A percentile compares a stretch with the other conserved stretches of the same genome.
phyloP scores from a whole-genome alignment of 2,888 invertebrate genomes.

The Linyphia triangularis region DNA sequence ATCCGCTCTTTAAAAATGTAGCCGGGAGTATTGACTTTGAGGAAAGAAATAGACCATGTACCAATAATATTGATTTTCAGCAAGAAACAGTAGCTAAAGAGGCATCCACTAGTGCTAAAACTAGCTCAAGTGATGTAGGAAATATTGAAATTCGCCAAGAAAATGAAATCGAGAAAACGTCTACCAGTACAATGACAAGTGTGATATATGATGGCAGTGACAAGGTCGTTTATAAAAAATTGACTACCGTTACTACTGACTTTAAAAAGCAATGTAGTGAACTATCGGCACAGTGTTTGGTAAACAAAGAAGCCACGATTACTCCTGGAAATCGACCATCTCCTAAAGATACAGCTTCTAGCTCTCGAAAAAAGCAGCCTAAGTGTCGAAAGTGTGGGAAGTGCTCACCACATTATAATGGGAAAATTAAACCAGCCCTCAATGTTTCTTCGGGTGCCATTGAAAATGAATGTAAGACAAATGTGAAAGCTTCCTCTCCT shows the following conservation, averaged over 20 bases:
- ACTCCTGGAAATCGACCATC: not conserved
- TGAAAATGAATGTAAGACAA: not conserved
- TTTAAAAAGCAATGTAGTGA: not conserved
- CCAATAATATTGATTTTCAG: not conserved
- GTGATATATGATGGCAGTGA: slow-evolving; percentile 13
- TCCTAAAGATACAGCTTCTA: not conserved
- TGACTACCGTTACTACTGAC: slow-evolving; percentile 19
- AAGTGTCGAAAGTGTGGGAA: not conserved
- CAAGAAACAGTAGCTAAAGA: not conserved
- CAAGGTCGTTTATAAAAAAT: slow-evolving; percentile 13
- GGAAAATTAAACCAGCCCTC: not conserved
- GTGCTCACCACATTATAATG: not conserved
- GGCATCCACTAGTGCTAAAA: not conserved
- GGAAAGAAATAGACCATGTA: no score
- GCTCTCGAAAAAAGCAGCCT: not conserved
- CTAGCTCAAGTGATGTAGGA: not conserved
- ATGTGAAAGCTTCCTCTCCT: not conserved
- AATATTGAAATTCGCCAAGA: not conserved
- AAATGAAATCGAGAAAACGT: not conserved
- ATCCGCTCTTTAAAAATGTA: not conserved
- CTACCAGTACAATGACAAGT: slow-evolving; percentile 40
- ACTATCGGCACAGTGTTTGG: not conserved
- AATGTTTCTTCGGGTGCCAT: not conserved
- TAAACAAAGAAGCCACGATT: not conserved
- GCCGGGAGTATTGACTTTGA: not conserved